Evolutionary conservation across 2,113 vertebrate species (phyloP).

Genomic region (Xenus cinereus): DNA sequence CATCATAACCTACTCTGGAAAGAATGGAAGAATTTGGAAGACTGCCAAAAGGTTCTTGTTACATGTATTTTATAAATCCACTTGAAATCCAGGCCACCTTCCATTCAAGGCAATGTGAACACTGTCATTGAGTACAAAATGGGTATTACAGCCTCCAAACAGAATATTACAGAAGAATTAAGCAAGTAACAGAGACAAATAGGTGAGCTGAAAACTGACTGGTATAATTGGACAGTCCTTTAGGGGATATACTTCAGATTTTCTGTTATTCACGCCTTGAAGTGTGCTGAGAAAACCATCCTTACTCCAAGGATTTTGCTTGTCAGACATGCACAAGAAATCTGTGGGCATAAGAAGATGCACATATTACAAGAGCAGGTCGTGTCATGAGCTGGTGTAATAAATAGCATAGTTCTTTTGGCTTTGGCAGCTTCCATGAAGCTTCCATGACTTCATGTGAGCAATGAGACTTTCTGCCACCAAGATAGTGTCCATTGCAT

Average conservation of each 20-base stretch:
- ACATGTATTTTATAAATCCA: neutral
- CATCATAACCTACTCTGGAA: neutral
- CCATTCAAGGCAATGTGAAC: neutral
- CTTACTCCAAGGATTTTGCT: neutral
- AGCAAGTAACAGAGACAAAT: neutral
- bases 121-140: neutral
- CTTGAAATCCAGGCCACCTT: neutral
- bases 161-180: neutral
- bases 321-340: neutral
- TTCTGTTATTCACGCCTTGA: neutral
- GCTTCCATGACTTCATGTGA: neutral
- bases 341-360: neutral
- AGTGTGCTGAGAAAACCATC: neutral
- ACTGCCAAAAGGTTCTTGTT: neutral
- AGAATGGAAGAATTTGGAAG: neutral
- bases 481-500: neutral
- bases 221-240: neutral
- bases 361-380: neutral
- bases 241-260: neutral
- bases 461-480: neutral
- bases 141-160: neutral
- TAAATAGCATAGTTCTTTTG: neutral
- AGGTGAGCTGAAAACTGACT: neutral
- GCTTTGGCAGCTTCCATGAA: neutral
- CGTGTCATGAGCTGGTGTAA: neutral